Conservation (phyloP, 2,888 invertebrate species). For the Cryptus viduatorius region DNA sequence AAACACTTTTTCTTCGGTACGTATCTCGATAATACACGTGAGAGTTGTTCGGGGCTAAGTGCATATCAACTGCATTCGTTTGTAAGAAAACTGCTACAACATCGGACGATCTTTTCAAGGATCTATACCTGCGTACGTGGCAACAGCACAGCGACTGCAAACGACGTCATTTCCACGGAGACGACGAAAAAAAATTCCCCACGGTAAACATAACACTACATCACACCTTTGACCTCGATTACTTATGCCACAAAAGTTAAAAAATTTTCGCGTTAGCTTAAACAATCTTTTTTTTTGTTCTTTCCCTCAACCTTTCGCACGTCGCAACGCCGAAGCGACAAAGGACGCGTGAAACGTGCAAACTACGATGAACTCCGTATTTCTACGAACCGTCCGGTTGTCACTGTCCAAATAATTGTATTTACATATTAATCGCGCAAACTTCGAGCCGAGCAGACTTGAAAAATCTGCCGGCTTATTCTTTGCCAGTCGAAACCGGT, state of each 20-base stretch:
- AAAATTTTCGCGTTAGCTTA: slow-evolving; percentile 29
- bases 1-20: too few species aligned
- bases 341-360: neutral
- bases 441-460: neutral
- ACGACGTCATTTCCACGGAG: slow-evolving; percentile 57
- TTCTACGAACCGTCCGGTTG: neutral
- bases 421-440: slow-evolving; percentile 50
- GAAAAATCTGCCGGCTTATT: too few species aligned
- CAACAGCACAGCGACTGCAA: neutral
- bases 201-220: slow-evolving; percentile 39
- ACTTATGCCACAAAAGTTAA: slow-evolving; percentile 59
- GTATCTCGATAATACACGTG: slow-evolving; percentile 2
- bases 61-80: slow-evolving; percentile 5
- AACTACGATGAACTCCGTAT: neutral
- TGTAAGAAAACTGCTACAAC: slow-evolving; percentile 30
- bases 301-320: slow-evolving; percentile 1
- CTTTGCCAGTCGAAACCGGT: too few species aligned
- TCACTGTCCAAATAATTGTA: slow-evolving; percentile 21
- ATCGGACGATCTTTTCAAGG: slow-evolving; percentile 42
- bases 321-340: neutral
- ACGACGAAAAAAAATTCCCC: slow-evolving; percentile 47
- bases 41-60: neutral
- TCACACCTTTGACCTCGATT: slow-evolving; percentile 56
- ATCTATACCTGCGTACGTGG: neutral
- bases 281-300: slow-evolving; percentile 14